Evolutionary conservation across 2,113 vertebrate species (phyloP).

Genomic region (Calyptommatus sinebrachiatus): DNA sequence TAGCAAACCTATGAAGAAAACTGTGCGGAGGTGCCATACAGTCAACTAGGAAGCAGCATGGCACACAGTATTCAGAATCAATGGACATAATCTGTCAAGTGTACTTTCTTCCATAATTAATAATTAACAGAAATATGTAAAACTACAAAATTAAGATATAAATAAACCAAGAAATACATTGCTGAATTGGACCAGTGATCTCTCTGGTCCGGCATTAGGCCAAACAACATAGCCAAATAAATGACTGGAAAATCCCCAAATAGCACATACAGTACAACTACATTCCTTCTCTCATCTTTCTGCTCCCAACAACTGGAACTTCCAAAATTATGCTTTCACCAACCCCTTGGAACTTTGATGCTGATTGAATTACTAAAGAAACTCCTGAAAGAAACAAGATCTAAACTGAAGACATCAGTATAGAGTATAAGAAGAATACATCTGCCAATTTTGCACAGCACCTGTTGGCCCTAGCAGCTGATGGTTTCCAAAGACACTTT

Average conservation of each 20-base stretch:
- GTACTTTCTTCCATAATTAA: background rate
- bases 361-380: background rate
- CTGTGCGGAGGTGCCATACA: too few relatives aligned
- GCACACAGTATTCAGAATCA: too few relatives aligned
- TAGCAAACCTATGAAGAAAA: too few relatives aligned
- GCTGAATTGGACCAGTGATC: too few relatives aligned
- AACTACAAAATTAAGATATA: background rate
- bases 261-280: too few relatives aligned
- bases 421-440: background rate
- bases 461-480: conserved; percentile 7
- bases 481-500: conserved; percentile 8
- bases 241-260: too few relatives aligned
- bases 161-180: too few relatives aligned
- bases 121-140: background rate
- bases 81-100: too few relatives aligned
- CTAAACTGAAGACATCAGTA: accelerated
- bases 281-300: too few relatives aligned
- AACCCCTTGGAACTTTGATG: background rate
- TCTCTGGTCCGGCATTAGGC: too few relatives aligned
- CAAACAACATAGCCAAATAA: background rate
- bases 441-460: background rate
- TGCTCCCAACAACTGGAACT: too few relatives aligned
- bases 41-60: too few relatives aligned
- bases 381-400: background rate
- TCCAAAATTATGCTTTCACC: background rate